Conservation (phyloP, 2,797 vertebrate genomes). For the Myotis myotis region DNA sequence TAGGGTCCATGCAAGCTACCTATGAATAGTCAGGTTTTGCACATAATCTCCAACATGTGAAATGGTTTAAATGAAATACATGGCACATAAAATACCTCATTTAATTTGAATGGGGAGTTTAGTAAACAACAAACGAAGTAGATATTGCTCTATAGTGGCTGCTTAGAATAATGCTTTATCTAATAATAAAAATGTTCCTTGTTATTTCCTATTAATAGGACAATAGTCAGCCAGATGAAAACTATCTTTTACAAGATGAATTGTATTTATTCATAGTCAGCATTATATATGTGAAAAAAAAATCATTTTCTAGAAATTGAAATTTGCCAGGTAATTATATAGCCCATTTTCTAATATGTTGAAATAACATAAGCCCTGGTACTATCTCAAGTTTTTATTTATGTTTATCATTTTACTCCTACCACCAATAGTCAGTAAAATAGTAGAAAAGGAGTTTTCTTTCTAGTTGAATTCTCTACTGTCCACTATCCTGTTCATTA, state of each 20-base stretch:
- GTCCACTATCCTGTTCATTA: background rate
- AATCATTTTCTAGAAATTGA: background rate
- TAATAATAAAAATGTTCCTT: slow-evolving; percentile 50
- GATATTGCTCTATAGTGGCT: background rate
- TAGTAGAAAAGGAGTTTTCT: background rate
- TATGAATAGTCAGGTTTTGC: slow-evolving; percentile 6
- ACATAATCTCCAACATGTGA: background rate
- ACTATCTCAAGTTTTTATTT: background rate
- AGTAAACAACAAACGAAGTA: slow-evolving; percentile 56
- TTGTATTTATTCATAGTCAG: background rate
- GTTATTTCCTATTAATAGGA: slow-evolving; percentile 51
- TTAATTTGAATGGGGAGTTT: slow-evolving; percentile 58
- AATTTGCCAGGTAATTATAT: background rate
- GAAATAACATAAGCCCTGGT: background rate
- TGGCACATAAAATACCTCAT: slow-evolving; percentile 40
- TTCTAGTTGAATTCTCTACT: slow-evolving; percentile 12
- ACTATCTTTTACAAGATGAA: slow-evolving; percentile 47
- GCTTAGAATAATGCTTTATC: slow-evolving; percentile 11
- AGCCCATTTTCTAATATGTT: slow-evolving; percentile 13
- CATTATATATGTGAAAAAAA: slow-evolving; percentile 21
- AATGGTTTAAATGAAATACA: slow-evolving; percentile 49
- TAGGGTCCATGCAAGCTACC: background rate
- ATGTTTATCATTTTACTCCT: background rate
- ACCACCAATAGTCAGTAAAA: background rate
- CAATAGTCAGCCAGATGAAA: slow-evolving; percentile 43